Percentiles rank a stretch among this genome's conserved stretches.
Evolutionary conservation across 2,797 vertebrate species (phyloP).

Genomic region (Falco cherrug): DNA sequence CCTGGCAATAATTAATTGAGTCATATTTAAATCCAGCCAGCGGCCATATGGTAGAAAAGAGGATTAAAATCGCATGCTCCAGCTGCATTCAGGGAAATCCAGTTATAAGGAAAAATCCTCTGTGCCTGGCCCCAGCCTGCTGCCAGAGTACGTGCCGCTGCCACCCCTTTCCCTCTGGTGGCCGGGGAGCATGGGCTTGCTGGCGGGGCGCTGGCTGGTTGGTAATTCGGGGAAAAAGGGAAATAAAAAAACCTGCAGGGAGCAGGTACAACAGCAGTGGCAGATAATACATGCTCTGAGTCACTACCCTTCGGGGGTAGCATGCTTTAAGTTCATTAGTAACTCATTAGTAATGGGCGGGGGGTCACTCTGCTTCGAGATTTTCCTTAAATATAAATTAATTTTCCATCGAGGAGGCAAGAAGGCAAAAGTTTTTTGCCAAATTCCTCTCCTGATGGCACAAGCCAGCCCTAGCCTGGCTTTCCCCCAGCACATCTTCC

Average conservation of each 20-base stretch:
- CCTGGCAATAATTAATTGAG: conserved; percentile 67
- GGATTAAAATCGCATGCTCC: conserved; percentile 69
- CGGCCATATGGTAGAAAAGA: conserved; percentile 70
- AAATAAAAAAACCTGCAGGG: not conserved
- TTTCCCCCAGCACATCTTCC: not conserved
- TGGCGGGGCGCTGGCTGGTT: rapidly evolving
- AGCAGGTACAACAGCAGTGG: not conserved
- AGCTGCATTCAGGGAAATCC: conserved; percentile 55
- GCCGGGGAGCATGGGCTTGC: rapidly evolving
- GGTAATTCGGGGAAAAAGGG: rapidly evolving
- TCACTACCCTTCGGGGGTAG: not conserved
- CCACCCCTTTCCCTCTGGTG: not conserved
- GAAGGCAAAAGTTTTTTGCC: not conserved
- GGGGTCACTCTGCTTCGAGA: rapidly evolving
- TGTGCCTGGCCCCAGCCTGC: not conserved
- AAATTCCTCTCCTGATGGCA: not conserved
- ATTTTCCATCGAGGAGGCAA: not conserved
- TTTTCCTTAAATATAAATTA: not conserved
- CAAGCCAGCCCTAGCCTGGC: not conserved
- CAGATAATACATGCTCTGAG: rapidly evolving
- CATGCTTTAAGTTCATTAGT: not conserved
- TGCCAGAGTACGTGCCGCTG: not conserved
- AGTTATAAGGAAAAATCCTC: conserved; percentile 39
- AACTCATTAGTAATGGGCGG: not conserved
- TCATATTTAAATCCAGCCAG: conserved; percentile 69